Evolutionary conservation across 2,888 invertebrate species (phyloP).

Genomic region (Tiliacea aurago): DNA sequence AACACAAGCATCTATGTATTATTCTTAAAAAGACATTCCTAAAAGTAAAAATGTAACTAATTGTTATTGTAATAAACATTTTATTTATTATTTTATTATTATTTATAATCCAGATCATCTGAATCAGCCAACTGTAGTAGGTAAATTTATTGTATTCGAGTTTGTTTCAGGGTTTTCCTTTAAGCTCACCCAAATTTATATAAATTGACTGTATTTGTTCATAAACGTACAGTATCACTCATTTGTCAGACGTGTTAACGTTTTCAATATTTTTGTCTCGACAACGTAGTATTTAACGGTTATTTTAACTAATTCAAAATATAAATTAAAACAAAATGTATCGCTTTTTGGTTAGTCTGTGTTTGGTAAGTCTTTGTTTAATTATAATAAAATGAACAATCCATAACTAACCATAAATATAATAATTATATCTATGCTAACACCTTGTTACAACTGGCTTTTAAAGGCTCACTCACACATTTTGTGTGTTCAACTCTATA

Average conservation of each 20-base stretch:
- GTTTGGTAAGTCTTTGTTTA: constrained; percentile 25
- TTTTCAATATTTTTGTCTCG: not conserved
- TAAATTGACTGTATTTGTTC: not conserved
- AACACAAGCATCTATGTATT: too few relatives aligned
- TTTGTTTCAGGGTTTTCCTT: not conserved
- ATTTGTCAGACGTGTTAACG: not conserved
- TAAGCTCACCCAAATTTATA: not conserved
- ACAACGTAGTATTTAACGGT: not conserved
- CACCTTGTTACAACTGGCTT: not conserved
- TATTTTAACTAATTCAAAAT: not conserved
- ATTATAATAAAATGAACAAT: not conserved
- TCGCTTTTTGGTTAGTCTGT: not conserved
- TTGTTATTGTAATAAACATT: too few relatives aligned
- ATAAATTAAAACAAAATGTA: constrained; percentile 4
- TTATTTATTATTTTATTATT: too few relatives aligned
- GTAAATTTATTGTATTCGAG: not conserved
- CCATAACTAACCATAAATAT: too few relatives aligned
- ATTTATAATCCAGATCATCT: too few relatives aligned
- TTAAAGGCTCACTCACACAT: not conserved
- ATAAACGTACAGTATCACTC: not conserved
- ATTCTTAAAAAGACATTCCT: too few relatives aligned
- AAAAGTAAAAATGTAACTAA: too few relatives aligned
- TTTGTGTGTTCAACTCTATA: not conserved
- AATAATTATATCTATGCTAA: not conserved
- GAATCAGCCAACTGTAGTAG: not conserved